Evolutionary conservation across 2,113 vertebrate genomes (phyloP).

Genomic region (Zingel zingel): DNA sequence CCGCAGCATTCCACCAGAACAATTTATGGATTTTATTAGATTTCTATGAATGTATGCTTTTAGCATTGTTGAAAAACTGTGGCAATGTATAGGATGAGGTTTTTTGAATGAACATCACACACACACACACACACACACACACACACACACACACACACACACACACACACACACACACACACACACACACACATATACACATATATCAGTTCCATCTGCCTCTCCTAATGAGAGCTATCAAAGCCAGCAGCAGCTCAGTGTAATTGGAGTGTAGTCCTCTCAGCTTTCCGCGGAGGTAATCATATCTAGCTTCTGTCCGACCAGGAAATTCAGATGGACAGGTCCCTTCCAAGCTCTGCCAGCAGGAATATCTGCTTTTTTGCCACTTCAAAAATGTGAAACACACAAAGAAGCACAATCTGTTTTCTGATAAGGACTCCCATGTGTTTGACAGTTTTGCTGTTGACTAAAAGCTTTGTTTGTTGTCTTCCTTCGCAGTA

Average conservation of each 20-base stretch:
- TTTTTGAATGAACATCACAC: conserved; percentile 24
- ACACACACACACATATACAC: conserved; percentile 19
- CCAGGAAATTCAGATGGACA: conserved; percentile 81
- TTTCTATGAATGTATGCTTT: conserved; percentile 68
- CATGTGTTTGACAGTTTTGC: conserved; percentile 62
- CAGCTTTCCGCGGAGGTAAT: conserved; percentile 66
- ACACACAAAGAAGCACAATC: conserved; percentile 46
- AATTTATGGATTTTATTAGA: conserved; percentile 79
- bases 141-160: background rate
- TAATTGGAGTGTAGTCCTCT: conserved; percentile 73
- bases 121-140: conserved; percentile 18
- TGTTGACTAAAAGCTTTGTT: conserved; percentile 23
- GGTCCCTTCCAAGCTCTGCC: conserved; percentile 73
- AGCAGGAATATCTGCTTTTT: conserved; percentile 71
- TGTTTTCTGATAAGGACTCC: conserved; percentile 43
- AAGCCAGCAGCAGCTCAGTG: conserved; percentile 68
- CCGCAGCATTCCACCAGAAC: conserved; percentile 67
- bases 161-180: conserved; percentile 10
- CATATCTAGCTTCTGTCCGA: conserved; percentile 68
- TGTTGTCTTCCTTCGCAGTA: conserved; percentile 8
- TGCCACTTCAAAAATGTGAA: conserved; percentile 63
- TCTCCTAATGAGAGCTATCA: conserved; percentile 61
- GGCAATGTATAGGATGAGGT: conserved; percentile 57
- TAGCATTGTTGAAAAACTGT: conserved; percentile 66
- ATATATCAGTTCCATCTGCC: conserved; percentile 79